Conservation (phyloP, 2,797 vertebrate species). For the Pantherophis alleghaniensis region DNA sequence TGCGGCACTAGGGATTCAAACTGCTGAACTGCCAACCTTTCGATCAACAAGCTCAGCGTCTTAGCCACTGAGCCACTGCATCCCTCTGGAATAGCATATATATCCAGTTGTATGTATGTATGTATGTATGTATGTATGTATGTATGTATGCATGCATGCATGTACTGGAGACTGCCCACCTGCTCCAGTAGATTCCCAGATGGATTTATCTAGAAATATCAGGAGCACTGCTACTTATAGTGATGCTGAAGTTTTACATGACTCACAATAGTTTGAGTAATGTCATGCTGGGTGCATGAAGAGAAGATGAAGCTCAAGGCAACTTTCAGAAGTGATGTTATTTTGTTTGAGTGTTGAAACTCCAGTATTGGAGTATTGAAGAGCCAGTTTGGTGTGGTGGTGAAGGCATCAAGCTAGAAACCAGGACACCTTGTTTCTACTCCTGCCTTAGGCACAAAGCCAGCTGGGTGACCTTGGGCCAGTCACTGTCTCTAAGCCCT, state of each 20-base stretch:
- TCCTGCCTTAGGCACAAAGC: not conserved
- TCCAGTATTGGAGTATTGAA: not conserved
- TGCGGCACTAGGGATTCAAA: no score
- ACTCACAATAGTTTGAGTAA: not conserved
- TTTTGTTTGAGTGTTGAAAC: not conserved
- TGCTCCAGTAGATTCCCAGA: no score
- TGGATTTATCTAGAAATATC: not conserved
- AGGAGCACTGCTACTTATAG: not conserved
- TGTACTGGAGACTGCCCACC: no score
- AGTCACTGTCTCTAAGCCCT: not conserved
- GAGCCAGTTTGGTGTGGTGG: not conserved
- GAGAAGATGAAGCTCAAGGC: not conserved
- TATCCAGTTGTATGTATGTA: no score
- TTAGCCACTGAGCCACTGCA: no score
- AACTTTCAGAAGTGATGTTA: not conserved
- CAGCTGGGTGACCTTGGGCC: not conserved
- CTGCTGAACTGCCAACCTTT: no score
- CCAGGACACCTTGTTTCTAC: not conserved
- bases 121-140: no score
- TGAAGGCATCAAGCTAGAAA: not conserved
- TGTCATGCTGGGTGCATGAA: not conserved
- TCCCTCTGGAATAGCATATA: no score
- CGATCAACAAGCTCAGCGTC: no score
- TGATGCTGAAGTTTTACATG: not conserved
- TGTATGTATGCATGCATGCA: no score